Evolutionary conservation across 2,888 invertebrate genomes (phyloP), one percentile per base, ranked within the genome.

Genomic region (Morpho achilles): DNA sequence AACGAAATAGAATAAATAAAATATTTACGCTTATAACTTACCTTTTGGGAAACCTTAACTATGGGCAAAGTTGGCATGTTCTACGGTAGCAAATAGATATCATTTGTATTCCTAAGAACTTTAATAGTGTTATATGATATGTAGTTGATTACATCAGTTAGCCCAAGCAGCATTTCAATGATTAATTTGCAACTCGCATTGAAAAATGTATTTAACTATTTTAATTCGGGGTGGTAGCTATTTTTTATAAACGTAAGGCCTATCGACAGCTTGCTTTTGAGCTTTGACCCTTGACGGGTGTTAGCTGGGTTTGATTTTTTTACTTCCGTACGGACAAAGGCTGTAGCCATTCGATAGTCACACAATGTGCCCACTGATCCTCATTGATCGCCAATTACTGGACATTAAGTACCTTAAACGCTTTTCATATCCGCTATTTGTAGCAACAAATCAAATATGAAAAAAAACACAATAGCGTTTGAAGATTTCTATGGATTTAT

Each of bases 351-450:
- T 82, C 83, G 82, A 82, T 85, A 80, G 77, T 81, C 77, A 74
- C 79, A 90, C 90, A 90, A 90, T 90, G 87, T 86, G 71, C 90
- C 90, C 90, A 90, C 85, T 88, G 90, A 90, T 89, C 89, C 89
- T 87, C 86, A 90, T 89, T 90, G 88, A 90, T 87, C 88, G 87
- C 88, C 90, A 89, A 90, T 90, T 90, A 90, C 90, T 82, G 89
- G 90, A 90, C 90, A 89, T 89, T 88, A 89, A 90, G 90, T 89
- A 89, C 88, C 87, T 87, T 76, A 81, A 87, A 84, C 81, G 87
- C 87, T 80, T 87, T 88, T 87, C 81, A 87, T 80, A 79, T 79
- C 79, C 79, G 80, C 77, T 87, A 88, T 89, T 90, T 89, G 85
- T 89, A 84, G 84, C 74, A 84, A 89, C 89, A 88, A 89, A 89